These are phyloP conservation scores for Rambutsinella grinnellia DNA, from an alignment of 2,888 invertebrate species.

Conservation along the genomic window DNA sequence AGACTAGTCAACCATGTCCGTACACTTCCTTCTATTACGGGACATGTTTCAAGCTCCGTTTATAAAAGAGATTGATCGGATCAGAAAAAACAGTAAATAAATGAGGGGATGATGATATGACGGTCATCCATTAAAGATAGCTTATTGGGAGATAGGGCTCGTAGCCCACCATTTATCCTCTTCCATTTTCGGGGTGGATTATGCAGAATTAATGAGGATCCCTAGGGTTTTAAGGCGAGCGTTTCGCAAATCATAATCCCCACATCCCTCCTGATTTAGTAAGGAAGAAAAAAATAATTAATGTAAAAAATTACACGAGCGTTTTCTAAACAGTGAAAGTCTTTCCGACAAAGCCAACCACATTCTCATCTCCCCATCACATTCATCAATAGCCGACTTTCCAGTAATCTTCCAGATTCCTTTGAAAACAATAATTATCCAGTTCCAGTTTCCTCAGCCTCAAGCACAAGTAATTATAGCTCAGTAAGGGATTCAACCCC, in stretches of 20 bases:
- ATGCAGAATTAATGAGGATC: conserved; percentile 38
- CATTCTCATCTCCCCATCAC: too few relatives aligned
- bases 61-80: background rate
- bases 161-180: too few relatives aligned
- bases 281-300: background rate
- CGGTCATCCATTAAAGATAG: too few relatives aligned
- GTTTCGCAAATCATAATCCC: too few relatives aligned
- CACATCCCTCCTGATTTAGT: too few relatives aligned
- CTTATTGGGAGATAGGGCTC: too few relatives aligned
- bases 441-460: background rate
- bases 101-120: background rate
- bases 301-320: too few relatives aligned
- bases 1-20: background rate
- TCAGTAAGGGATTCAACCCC: background rate
- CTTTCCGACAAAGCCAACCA: too few relatives aligned
- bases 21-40: background rate
- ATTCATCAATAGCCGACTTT: too few relatives aligned
- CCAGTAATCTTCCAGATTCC: too few relatives aligned
- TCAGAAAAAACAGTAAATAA: background rate
- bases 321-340: too few relatives aligned
- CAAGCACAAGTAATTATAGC: background rate
- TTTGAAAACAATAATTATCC: too few relatives aligned
- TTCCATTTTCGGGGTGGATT: conserved; percentile 20
- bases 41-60: background rate
- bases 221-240: background rate